These are phyloP conservation scores for Margaritifera margaritifera DNA, from an alignment of 2,888 invertebrate species.

Conservation along the genomic window DNA sequence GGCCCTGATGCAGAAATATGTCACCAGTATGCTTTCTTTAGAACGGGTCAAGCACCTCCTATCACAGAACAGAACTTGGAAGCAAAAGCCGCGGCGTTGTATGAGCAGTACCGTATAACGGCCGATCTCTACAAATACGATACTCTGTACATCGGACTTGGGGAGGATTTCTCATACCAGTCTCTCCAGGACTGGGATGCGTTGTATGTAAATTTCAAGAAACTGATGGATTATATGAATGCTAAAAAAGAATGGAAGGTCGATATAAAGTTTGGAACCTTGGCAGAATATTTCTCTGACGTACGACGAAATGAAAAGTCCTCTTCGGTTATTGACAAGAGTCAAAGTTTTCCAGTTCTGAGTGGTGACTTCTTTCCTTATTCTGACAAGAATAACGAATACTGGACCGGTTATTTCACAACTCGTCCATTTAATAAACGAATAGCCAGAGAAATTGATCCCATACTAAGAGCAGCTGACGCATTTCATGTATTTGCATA, in stretches of 20 bases:
- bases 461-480: slow-evolving; percentile 66
- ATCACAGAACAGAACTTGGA: slow-evolving; percentile 89
- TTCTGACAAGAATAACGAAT: slow-evolving; percentile 87
- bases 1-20: slow-evolving; percentile 89
- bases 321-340: too few species aligned
- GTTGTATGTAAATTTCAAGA: slow-evolving; percentile 91
- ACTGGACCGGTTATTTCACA: slow-evolving; percentile 98
- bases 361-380: slow-evolving; percentile 98
- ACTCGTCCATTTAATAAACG: slow-evolving; percentile 83
- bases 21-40: slow-evolving; percentile 78
- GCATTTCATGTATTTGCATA: slow-evolving; percentile 60
- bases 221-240: slow-evolving; percentile 92
- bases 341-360: slow-evolving; percentile 78
- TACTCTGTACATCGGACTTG: slow-evolving; percentile 92
- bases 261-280: slow-evolving; percentile 82
- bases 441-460: slow-evolving; percentile 76
- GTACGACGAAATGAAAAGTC: slow-evolving; percentile 73
- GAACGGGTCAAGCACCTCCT: slow-evolving; percentile 87
- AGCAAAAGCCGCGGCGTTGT: slow-evolving; percentile 84
- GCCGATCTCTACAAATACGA: slow-evolving; percentile 92
- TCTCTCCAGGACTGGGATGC: slow-evolving; percentile 92
- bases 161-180: slow-evolving; percentile 97
- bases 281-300: slow-evolving; percentile 88
- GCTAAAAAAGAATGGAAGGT: slow-evolving; percentile 78
- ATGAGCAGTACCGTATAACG: slow-evolving; percentile 92